phyloP scores from a whole-genome alignment of 2,113 vertebrate genomes.

The Scophthalmus maximus region DNA sequence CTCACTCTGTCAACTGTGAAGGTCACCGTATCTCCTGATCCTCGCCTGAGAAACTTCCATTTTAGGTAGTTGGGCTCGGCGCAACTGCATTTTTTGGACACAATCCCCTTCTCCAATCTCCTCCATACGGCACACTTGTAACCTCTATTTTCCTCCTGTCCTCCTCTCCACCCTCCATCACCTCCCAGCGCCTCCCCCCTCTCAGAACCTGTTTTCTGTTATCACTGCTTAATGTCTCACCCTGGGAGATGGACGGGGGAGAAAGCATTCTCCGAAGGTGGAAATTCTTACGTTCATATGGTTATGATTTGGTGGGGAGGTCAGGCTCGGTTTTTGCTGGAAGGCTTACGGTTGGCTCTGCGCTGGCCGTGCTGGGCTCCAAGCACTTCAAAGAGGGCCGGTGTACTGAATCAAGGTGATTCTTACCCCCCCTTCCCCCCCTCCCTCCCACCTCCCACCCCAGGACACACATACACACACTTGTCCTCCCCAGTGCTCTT shows the following conservation, averaged over 20 bases:
- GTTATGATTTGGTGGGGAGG: slow-evolving; percentile 97
- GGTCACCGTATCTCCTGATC: slow-evolving; percentile 88
- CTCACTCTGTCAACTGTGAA: slow-evolving; percentile 81
- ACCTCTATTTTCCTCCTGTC: slow-evolving; percentile 71
- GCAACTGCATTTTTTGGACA: slow-evolving; percentile 84
- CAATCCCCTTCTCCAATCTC: slow-evolving; percentile 80
- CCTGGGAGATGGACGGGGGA: slow-evolving; percentile 87
- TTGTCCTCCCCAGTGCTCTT: slow-evolving; percentile 58
- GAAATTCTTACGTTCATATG: slow-evolving; percentile 94
- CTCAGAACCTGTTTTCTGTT: slow-evolving; percentile 96
- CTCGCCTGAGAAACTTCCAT: slow-evolving; percentile 91
- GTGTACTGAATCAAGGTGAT: slow-evolving; percentile 98
- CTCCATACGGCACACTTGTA: slow-evolving; percentile 72
- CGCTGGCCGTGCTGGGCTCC: slow-evolving; percentile 87
- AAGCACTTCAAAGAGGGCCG: slow-evolving; percentile 95
- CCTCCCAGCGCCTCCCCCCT: slow-evolving; percentile 78
- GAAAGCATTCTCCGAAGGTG: slow-evolving; percentile 83
- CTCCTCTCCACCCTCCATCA: slow-evolving; percentile 73
- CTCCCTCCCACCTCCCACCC: slow-evolving; percentile 28
- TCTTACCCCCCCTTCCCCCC: slow-evolving; percentile 75
- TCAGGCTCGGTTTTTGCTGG: slow-evolving; percentile 89
- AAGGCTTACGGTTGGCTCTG: slow-evolving; percentile 89
- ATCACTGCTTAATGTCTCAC: slow-evolving; percentile 96
- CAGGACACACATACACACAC: slow-evolving; percentile 43
- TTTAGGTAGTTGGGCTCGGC: slow-evolving; percentile 89